These are phyloP conservation scores for Leptodactylus fuscus DNA, from an alignment of 2,113 vertebrate genomes.

Conservation along the genomic window DNA sequence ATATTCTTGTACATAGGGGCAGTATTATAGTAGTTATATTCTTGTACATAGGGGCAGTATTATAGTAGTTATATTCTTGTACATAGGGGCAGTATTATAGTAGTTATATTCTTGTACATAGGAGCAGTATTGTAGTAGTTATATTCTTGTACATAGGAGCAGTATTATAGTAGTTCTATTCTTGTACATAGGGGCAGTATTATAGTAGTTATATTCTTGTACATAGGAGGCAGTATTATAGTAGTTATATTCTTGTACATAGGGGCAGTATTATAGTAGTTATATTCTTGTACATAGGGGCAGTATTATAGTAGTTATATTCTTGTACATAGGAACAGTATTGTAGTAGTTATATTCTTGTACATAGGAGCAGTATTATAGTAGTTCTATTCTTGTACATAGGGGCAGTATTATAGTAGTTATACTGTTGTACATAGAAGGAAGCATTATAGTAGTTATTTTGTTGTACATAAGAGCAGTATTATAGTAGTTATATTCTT, in stretches of 20 bases:
- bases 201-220: neutral
- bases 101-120: conserved; percentile 9
- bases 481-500: neutral
- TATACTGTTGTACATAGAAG: too few relatives aligned
- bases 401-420: too few relatives aligned
- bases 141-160: neutral
- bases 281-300: neutral
- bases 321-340: neutral
- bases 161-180: neutral
- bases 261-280: neutral
- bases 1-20: conserved; percentile 2
- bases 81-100: neutral
- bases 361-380: neutral
- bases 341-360: neutral
- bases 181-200: neutral
- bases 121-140: neutral
- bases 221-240: neutral
- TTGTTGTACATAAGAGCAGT: neutral
- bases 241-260: neutral
- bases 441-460: neutral
- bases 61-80: neutral
- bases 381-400: too few relatives aligned
- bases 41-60: neutral
- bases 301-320: neutral
- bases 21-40: neutral